These are phyloP conservation scores for Campoplex capitator DNA, from an alignment of 2,888 invertebrate species.

Conservation along the genomic window DNA sequence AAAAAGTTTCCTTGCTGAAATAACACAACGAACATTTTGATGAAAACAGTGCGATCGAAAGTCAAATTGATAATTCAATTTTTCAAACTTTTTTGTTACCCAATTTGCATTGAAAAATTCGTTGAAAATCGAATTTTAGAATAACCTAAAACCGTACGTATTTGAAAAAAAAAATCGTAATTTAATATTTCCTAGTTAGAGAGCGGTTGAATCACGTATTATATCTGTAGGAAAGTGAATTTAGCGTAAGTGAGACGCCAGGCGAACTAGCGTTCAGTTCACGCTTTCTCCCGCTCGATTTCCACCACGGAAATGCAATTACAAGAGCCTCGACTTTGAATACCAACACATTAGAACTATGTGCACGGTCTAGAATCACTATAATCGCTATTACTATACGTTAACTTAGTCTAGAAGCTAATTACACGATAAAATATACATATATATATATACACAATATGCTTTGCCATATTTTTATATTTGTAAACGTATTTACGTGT, in stretches of 20 bases:
- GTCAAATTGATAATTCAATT: background rate
- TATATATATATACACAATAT: background rate
- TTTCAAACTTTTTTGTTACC: background rate
- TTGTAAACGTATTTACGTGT: constrained; percentile 13
- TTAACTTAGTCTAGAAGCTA: constrained; percentile 34
- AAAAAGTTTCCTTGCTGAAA: background rate
- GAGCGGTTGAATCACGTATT: constrained; percentile 53
- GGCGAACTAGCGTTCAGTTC: constrained; percentile 69
- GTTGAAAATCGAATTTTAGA: background rate
- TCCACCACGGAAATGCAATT: constrained; percentile 77
- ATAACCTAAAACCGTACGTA: background rate
- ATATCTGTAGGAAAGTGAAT: constrained; percentile 76
- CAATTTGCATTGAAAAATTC: background rate
- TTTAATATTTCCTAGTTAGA: constrained; percentile 61
- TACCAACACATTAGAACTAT: constrained; percentile 54
- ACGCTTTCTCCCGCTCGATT: constrained; percentile 81
- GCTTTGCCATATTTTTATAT: background rate
- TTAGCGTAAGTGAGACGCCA: constrained; percentile 66
- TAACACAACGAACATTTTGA: background rate
- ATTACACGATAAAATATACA: constrained; percentile 51
- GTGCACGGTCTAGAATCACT: constrained; percentile 14
- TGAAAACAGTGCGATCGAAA: background rate
- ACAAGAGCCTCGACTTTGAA: constrained; percentile 69
- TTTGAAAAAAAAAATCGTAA: background rate
- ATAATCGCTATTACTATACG: constrained; percentile 24